A percentile compares a stretch with the other conserved stretches of the same genome.
Evolutionary conservation across 1,140 invertebrate genomes (phyloP).

Genomic region (Solenopsis fugax): DNA sequence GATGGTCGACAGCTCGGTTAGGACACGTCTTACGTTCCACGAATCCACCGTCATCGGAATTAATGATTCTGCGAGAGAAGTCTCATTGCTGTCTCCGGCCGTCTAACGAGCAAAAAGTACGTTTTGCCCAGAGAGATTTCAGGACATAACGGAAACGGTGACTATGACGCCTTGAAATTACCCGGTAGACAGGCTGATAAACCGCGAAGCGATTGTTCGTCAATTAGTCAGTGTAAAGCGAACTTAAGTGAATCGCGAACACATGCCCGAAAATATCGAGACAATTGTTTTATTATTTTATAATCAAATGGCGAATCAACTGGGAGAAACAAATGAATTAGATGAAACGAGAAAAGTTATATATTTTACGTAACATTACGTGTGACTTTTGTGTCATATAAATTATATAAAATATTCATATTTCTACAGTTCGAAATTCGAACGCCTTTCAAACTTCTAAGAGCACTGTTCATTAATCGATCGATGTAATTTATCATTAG

Average conservation of each 20-base stretch:
- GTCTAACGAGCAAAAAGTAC: constrained; percentile 29
- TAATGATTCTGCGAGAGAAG: constrained; percentile 74
- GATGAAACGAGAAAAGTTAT: background rate
- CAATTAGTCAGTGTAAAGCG: constrained; percentile 18
- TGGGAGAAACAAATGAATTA: background rate
- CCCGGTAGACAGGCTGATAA: constrained; percentile 4
- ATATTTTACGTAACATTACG: background rate
- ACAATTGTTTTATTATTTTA: background rate
- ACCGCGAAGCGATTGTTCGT: constrained; percentile 2
- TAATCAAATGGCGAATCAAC: background rate
- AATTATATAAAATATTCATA: background rate
- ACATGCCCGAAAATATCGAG: background rate
- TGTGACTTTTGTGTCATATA: background rate
- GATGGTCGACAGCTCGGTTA: constrained; percentile 55
- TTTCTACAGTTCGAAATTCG: background rate
- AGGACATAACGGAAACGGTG: constrained; percentile 18
- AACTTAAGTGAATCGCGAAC: background rate
- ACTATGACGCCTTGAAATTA: background rate
- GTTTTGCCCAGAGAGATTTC: constrained; percentile 24
- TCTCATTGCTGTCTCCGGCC: constrained; percentile 50
- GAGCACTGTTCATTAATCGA: background rate
- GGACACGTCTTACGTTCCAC: constrained; percentile 51
- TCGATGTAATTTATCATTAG: background rate
- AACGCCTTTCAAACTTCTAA: background rate
- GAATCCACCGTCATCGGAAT: constrained; percentile 76